A percentile compares a stretch with the other conserved stretches of the same genome.
phyloP scores from a whole-genome alignment of 2,113 vertebrate species.

The Toxotes chatareus region DNA sequence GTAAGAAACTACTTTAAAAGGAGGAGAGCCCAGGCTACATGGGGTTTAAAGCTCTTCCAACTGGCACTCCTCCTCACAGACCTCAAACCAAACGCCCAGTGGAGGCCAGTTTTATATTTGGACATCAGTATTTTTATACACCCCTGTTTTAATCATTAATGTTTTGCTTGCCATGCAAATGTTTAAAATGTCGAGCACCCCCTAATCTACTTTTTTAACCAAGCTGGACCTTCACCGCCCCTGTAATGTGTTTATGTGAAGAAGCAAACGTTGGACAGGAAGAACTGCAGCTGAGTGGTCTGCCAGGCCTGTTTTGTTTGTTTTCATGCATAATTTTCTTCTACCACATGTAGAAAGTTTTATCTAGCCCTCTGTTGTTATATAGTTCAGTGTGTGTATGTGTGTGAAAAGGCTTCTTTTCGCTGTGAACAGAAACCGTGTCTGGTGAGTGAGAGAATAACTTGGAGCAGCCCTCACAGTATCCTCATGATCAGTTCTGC shows the following conservation, averaged over 20 bases:
- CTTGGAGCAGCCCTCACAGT: conserved; percentile 30
- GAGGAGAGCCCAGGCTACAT: conserved; percentile 43
- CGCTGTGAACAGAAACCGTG: conserved; percentile 30
- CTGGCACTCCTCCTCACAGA: conserved; percentile 47
- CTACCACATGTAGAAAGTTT: conserved; percentile 10
- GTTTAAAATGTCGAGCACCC: conserved; percentile 38
- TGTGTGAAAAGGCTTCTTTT: conserved; percentile 23
- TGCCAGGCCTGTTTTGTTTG: not conserved
- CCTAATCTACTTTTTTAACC: conserved; percentile 44
- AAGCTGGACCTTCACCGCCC: conserved; percentile 37
- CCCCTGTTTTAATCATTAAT: conserved; percentile 73
- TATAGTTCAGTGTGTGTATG: not conserved
- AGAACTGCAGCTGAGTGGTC: conserved; percentile 17
- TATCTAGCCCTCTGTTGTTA: conserved; percentile 24
- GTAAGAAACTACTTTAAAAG: conserved; percentile 36
- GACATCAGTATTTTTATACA: conserved; percentile 54
- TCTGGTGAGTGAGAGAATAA: conserved; percentile 39
- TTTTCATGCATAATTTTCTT: conserved; percentile 22
- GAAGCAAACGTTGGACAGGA: conserved; percentile 37
- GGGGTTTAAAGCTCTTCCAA: conserved; percentile 56
- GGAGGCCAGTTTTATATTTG: conserved; percentile 64
- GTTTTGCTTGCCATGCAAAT: conserved; percentile 35
- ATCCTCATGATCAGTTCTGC: conserved; percentile 37
- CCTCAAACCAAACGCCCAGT: conserved; percentile 57
- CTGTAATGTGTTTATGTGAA: conserved; percentile 46